These are phyloP conservation scores for Prosopocoilus inquinatus DNA, from an alignment of 2,888 invertebrate genomes.

Conservation along the genomic window DNA sequence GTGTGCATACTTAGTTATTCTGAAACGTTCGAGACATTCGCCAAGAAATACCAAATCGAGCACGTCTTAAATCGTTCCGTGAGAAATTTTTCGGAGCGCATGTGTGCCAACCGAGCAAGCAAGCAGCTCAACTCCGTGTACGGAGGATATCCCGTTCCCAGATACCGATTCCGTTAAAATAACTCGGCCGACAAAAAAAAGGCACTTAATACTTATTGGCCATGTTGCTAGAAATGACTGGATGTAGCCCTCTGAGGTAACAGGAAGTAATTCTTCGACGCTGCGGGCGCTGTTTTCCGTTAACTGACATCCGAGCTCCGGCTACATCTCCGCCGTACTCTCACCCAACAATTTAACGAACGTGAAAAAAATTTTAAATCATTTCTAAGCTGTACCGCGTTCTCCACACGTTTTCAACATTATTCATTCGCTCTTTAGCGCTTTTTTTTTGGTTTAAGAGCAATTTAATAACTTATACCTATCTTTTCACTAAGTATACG, in stretches of 20 bases:
- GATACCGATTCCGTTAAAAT: conserved; percentile 28
- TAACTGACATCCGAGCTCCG: conserved; percentile 33
- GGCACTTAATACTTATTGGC: conserved; percentile 18
- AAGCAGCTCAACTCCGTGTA: conserved; percentile 6
- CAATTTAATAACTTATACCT: too few species aligned
- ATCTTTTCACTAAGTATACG: too few species aligned
- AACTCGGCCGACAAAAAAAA: conserved; percentile 21
- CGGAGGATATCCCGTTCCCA: conserved; percentile 22
- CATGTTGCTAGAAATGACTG: conserved; percentile 4
- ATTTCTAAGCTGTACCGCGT: too few species aligned
- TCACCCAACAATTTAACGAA: too few species aligned
- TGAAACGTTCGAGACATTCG: too few species aligned
- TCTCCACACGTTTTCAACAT: too few species aligned
- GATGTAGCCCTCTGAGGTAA: conserved; percentile 31
- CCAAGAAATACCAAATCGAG: too few species aligned
- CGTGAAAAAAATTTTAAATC: too few species aligned
- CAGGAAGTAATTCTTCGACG: conserved; percentile 32
- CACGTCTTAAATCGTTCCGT: conserved; percentile 2
- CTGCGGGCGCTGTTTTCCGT: conserved; percentile 32
- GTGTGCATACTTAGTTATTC: too few species aligned
- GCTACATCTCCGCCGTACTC: neutral
- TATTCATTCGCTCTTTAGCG: too few species aligned
- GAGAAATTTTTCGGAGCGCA: conserved; percentile 10
- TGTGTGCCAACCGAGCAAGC: too few species aligned
- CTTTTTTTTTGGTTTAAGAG: too few species aligned